Conservation (phyloP, 2,113 vertebrate species). For the Poecile atricapillus region DNA sequence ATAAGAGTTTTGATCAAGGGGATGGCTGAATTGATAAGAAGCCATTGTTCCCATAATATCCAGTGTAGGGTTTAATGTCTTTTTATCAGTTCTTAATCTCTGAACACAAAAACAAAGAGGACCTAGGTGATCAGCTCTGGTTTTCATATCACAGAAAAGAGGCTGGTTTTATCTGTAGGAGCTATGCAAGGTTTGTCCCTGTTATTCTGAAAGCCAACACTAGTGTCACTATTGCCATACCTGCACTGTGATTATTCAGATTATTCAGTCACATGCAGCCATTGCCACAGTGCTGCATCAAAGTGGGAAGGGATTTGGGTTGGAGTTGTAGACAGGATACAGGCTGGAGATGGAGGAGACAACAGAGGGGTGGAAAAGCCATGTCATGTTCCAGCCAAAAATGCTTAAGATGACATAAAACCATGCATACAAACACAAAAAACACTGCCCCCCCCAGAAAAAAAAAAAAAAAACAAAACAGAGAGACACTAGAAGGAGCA, state of each 20-base stretch:
- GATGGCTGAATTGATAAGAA: neutral
- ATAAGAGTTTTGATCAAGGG: neutral
- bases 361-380: neutral
- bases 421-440: fast-evolving
- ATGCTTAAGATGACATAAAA: neutral
- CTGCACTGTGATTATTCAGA: neutral
- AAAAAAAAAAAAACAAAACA: too few species aligned
- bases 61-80: neutral
- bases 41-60: neutral
- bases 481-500: neutral
- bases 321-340: neutral
- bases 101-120: neutral
- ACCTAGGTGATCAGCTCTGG: neutral
- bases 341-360: fast-evolving
- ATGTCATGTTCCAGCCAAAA: neutral
- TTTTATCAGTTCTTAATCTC: neutral
- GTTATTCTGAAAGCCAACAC: neutral
- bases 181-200: neutral
- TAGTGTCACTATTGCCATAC: neutral
- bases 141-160: neutral
- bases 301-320: neutral
- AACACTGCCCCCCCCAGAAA: neutral
- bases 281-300: neutral
- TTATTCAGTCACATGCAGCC: neutral
- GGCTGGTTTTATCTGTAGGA: neutral